phyloP scores from a whole-genome alignment of 2,797 vertebrate genomes.

The Typhlichthys eigenmanni region DNA sequence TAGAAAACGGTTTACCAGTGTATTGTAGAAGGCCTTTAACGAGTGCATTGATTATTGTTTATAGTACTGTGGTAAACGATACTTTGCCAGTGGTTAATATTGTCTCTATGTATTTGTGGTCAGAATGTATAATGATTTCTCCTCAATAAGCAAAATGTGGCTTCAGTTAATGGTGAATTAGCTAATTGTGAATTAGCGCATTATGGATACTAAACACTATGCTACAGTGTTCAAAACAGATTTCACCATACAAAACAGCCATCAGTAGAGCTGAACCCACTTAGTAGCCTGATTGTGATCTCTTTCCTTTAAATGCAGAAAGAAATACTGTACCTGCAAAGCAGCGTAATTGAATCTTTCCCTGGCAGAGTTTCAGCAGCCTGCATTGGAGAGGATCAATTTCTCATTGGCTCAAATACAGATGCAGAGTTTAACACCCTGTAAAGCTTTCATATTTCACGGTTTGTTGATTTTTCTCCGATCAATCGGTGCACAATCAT shows the following conservation, averaged over 20 bases:
- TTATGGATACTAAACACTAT: slow-evolving; percentile 39
- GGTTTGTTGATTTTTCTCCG: slow-evolving; percentile 67
- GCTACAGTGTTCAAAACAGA: too few relatives aligned
- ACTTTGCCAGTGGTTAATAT: slow-evolving; percentile 15
- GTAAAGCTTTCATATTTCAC: slow-evolving; percentile 64
- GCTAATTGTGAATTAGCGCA: slow-evolving; percentile 42
- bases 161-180: slow-evolving; percentile 4
- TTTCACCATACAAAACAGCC: slow-evolving; percentile 48
- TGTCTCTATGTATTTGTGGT: not conserved
- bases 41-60: too few relatives aligned
- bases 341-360: slow-evolving; percentile 72
- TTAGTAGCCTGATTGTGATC: slow-evolving; percentile 63
- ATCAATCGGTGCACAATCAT: slow-evolving; percentile 58
- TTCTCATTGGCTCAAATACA: slow-evolving; percentile 61
- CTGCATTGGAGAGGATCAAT: slow-evolving; percentile 61
- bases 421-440: slow-evolving; percentile 62
- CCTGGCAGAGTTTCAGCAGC: slow-evolving; percentile 61
- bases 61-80: too few relatives aligned
- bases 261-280: slow-evolving; percentile 60
- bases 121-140: not conserved
- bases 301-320: slow-evolving; percentile 70
- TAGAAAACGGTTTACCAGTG: not conserved
- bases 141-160: slow-evolving; percentile 13
- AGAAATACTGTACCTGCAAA: slow-evolving; percentile 59
- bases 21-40: too few relatives aligned